phyloP scores from a whole-genome alignment of 2,113 vertebrate genomes.

The Rostratula benghalensis region DNA sequence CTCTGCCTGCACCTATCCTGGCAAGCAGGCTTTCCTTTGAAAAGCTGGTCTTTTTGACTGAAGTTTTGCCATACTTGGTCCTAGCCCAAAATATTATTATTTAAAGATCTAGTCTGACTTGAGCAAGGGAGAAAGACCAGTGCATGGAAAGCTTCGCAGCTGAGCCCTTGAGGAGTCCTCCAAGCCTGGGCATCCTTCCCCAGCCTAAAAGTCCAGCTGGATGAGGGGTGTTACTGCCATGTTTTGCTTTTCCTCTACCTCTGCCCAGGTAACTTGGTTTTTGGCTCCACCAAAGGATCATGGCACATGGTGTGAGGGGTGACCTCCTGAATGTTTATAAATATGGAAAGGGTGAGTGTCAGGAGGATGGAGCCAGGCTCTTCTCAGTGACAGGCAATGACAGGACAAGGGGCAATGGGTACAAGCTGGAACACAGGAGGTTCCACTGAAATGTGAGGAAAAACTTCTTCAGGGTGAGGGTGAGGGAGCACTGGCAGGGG shows the following conservation, averaged over 20 bases:
- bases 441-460: too few species aligned
- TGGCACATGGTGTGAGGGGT: fast-evolving
- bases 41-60: background rate
- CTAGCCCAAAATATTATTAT: background rate
- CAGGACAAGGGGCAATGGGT: too few species aligned
- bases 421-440: too few species aligned
- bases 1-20: background rate
- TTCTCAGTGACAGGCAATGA: too few species aligned
- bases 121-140: background rate
- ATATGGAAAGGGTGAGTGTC: too few species aligned
- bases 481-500: too few species aligned
- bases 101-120: background rate
- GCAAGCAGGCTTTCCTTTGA: background rate
- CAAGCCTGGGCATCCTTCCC: fast-evolving
- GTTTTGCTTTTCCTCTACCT: background rate
- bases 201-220: background rate
- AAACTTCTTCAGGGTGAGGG: too few species aligned
- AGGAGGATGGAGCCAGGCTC: too few species aligned
- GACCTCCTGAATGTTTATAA: too few species aligned
- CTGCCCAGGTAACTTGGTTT: fast-evolving
- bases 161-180: background rate
- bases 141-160: background rate
- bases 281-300: background rate
- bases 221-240: fast-evolving
- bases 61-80: background rate